Percentiles rank a stretch among this genome's conserved stretches.
phyloP scores from a whole-genome alignment of 2,797 vertebrate genomes.

The Lutjanus campechanus region DNA sequence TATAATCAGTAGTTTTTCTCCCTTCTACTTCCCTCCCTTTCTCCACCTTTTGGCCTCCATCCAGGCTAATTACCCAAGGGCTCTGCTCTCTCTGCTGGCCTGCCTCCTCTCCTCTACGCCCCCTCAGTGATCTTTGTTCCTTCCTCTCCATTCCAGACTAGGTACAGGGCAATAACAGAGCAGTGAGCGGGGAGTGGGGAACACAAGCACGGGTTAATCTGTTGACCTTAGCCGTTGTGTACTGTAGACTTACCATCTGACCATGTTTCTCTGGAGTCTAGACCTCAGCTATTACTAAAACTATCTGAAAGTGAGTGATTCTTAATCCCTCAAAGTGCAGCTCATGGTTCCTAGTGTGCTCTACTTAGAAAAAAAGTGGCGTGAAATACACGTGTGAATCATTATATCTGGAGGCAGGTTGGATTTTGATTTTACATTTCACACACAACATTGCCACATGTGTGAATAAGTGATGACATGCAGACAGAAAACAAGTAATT shows the following conservation, averaged over 20 bases:
- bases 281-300: conserved; percentile 66
- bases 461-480: background rate
- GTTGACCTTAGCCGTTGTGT: conserved; percentile 74
- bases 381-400: background rate
- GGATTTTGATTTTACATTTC: background rate
- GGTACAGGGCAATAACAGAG: conserved; percentile 75
- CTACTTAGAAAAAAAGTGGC: background rate
- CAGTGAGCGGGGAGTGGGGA: conserved; percentile 60
- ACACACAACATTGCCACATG: background rate
- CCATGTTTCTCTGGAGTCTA: conserved; percentile 64
- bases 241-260: conserved; percentile 71
- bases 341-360: conserved; percentile 22
- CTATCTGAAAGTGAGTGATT: conserved; percentile 59
- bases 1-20: conserved; percentile 49
- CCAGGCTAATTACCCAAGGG: conserved; percentile 79
- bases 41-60: conserved; percentile 71
- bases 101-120: conserved; percentile 40
- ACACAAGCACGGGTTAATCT: conserved; percentile 84
- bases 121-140: conserved; percentile 62
- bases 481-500: background rate
- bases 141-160: conserved; percentile 62
- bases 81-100: conserved; percentile 60
- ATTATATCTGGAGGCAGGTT: background rate
- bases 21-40: conserved; percentile 38
- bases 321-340: conserved; percentile 57